phyloP scores from a whole-genome alignment of 2,797 vertebrate genomes.

The Acropternis orthonyx region DNA sequence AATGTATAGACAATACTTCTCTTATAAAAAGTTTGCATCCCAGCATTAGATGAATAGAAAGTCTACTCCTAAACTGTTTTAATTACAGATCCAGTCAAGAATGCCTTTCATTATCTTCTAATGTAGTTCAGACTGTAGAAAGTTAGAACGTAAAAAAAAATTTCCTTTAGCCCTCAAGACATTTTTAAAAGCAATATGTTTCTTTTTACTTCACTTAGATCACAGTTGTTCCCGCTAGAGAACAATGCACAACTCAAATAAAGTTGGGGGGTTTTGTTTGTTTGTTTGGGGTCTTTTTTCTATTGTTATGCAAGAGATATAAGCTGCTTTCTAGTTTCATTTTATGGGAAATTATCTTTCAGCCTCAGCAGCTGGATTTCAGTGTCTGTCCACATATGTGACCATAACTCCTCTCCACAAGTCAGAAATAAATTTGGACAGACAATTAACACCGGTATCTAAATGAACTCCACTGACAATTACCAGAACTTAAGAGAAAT shows the following conservation, averaged over 20 bases:
- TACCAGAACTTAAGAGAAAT: neutral
- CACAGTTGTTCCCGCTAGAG: neutral
- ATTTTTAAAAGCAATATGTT: neutral
- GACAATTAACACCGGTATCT: neutral
- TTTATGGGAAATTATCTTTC: constrained; percentile 5
- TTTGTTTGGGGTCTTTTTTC: no score
- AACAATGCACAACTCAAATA: neutral
- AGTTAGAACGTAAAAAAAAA: neutral
- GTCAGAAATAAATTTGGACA: neutral
- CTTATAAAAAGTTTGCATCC: neutral
- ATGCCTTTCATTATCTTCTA: neutral
- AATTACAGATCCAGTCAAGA: constrained; percentile 32
- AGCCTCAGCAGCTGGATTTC: neutral
- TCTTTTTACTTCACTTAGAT: neutral
- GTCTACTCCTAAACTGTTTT: constrained; percentile 18
- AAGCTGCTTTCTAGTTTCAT: neutral
- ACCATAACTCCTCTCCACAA: neutral
- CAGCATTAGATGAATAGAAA: constrained; percentile 29
- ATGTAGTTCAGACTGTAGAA: constrained; percentile 17
- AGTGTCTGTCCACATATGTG: neutral
- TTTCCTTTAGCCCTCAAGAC: neutral
- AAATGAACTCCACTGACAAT: constrained; percentile 29
- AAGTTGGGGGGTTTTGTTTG: neutral
- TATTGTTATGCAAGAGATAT: neutral
- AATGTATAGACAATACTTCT: constrained; percentile 3